phyloP scores from a whole-genome alignment of 2,797 vertebrate species.

The Tangara arthus region DNA sequence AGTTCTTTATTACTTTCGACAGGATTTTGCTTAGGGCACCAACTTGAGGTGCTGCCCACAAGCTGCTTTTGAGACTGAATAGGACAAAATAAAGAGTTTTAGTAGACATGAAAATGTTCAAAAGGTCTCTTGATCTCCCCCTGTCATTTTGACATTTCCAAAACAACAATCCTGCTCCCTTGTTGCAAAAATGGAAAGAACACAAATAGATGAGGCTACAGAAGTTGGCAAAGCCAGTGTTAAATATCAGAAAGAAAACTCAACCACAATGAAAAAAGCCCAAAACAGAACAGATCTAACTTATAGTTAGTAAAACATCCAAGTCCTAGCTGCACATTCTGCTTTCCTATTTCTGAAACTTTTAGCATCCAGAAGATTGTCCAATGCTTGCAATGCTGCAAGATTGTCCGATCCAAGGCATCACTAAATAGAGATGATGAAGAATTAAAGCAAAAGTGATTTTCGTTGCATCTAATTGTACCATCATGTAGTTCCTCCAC shows the following conservation, averaged over 20 bases:
- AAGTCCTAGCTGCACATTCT: not conserved
- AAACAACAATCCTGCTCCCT: not conserved
- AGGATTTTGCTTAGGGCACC: not conserved
- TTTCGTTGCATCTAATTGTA: not conserved
- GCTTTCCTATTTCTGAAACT: not conserved
- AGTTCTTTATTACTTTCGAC: not conserved
- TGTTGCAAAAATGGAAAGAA: not conserved
- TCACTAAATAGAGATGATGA: not conserved
- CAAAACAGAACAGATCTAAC: not conserved
- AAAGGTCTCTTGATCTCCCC: not conserved
- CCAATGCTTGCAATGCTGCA: not conserved
- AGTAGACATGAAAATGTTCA: not conserved
- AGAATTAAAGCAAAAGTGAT: not conserved
- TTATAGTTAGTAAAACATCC: not conserved
- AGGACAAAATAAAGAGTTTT: not conserved
- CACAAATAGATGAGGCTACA: not conserved
- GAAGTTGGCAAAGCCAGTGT: not conserved
- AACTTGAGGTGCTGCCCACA: not conserved
- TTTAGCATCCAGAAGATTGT: not conserved
- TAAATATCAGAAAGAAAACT: not conserved
- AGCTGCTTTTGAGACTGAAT: not conserved
- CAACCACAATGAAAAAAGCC: rapidly evolving
- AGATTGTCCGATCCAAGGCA: not conserved
- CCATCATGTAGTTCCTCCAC: not conserved
- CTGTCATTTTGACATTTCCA: not conserved